phyloP scores from a whole-genome alignment of 2,888 invertebrate species.

The Aquatica leii region DNA sequence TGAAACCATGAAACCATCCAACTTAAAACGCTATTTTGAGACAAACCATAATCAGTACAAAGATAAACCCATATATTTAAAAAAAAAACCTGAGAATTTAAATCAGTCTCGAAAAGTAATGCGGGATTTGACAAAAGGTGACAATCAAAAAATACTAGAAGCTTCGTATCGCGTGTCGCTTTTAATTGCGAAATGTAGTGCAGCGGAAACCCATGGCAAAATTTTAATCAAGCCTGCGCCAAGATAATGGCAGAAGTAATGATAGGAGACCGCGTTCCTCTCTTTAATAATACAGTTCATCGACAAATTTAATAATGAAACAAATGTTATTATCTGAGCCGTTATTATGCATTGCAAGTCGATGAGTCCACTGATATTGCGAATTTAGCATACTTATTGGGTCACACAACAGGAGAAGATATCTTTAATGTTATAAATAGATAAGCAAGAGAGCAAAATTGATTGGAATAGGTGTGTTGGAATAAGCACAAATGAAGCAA shows the following conservation, averaged over 20 bases:
- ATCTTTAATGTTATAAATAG: conserved; percentile 3
- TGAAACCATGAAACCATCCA: too few relatives aligned
- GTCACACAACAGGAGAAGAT: conserved; percentile 7
- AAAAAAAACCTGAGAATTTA: conserved; percentile 13
- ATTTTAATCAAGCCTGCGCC: conserved; percentile 17
- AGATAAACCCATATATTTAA: background rate
- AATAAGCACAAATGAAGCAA: conserved; percentile 19
- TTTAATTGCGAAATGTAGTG: conserved; percentile 15
- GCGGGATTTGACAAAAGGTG: background rate
- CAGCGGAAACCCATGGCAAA: conserved; percentile 11
- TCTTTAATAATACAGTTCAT: conserved; percentile 4
- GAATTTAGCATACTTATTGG: conserved; percentile 4
- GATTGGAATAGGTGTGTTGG: conserved; percentile 16
- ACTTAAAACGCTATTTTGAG: conserved; percentile 10
- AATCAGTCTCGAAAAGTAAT: background rate
- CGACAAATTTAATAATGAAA: background rate
- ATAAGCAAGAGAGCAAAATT: conserved; percentile 21
- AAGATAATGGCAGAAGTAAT: conserved; percentile 17
- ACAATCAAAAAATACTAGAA: conserved; percentile 10
- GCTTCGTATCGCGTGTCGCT: conserved; percentile 14
- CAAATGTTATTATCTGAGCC: background rate
- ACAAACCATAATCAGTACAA: conserved; percentile 8
- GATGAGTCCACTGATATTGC: background rate
- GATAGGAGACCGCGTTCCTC: conserved; percentile 10
- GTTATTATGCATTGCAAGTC: background rate